Base-by-base conservation (phyloP, 1,140 invertebrate genomes). In the Drosophila nannoptera region DNA sequence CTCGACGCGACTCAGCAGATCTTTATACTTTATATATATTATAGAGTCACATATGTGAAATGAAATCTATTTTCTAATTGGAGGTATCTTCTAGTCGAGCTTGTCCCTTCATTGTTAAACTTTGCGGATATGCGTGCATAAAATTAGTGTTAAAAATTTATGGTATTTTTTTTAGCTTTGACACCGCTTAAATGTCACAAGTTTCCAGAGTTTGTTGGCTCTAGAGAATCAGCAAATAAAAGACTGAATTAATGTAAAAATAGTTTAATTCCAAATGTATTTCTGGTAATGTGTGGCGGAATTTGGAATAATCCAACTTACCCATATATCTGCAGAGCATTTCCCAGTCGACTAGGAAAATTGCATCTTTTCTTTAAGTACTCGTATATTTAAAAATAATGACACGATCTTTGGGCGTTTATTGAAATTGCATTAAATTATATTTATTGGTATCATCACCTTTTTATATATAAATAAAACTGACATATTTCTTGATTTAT, bases 401-500 rank as follows among this genome's bases (percentile, higher is more conserved):
- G 38, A 60, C 5, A 59, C 42, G 45, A 33, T 3, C 29, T 14
- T 5, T 8, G 9, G 9, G 9, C n/a, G 7, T 59, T 35, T 43
- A 66, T 68, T 68, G 67, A 49, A 78, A 73, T 82, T 82, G 80
- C 80, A 83, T 84, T 84, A 83, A 83, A 83, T 83, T 65, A 83
- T 83, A 83, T 83, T 83, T 83, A 83, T 83, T 83, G 80, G 62
- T 78, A 75, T 83, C 75, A 82, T 82, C 75, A 46, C 48, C 45
- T 54, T 69, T 54, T 53, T 76, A 73, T 65, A 33, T 66, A 52
- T 58, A 70, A 53, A 53, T 65, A 46, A 70, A 66, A 59, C 46
- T 53, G 36, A 58, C 43, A 69, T 50, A 50, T 55, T 55, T 71
- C 31, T 54, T 68, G 66, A 46, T 71, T 36, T 29, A 58, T 14